These are phyloP conservation scores for Eristalis pertinax DNA, from an alignment of 2,888 invertebrate genomes.

Conservation along the genomic window DNA sequence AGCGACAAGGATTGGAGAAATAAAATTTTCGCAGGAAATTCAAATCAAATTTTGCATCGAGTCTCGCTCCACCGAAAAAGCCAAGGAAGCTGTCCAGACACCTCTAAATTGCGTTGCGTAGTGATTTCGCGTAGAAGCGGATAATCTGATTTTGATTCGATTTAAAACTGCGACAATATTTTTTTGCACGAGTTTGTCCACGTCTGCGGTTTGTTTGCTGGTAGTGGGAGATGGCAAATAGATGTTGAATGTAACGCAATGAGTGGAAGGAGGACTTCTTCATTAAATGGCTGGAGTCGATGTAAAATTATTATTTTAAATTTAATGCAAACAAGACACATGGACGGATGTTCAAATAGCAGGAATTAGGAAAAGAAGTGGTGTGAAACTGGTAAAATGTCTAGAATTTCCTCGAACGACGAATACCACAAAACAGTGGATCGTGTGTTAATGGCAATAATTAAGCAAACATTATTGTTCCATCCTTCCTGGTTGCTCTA, in stretches of 20 bases:
- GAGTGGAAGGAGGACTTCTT: neutral
- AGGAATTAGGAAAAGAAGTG: too few species aligned
- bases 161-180: neutral
- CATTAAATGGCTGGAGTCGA: too few species aligned
- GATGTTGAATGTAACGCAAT: neutral
- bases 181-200: neutral
- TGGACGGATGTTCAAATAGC: too few species aligned
- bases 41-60: neutral
- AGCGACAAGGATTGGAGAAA: neutral
- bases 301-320: too few species aligned
- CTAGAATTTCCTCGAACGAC: too few species aligned
- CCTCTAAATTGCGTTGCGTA: neutral
- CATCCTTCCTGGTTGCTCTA: too few species aligned
- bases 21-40: neutral
- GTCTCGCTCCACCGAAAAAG: neutral
- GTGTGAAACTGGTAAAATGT: too few species aligned
- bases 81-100: neutral
- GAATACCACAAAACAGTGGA: too few species aligned
- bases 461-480: too few species aligned
- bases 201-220: neutral
- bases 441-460: too few species aligned
- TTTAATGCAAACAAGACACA: too few species aligned
- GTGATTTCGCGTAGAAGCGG: neutral
- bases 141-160: neutral
- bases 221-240: neutral